Conservation (phyloP, 2,113 vertebrate genomes). For the Micromys minutus region DNA sequence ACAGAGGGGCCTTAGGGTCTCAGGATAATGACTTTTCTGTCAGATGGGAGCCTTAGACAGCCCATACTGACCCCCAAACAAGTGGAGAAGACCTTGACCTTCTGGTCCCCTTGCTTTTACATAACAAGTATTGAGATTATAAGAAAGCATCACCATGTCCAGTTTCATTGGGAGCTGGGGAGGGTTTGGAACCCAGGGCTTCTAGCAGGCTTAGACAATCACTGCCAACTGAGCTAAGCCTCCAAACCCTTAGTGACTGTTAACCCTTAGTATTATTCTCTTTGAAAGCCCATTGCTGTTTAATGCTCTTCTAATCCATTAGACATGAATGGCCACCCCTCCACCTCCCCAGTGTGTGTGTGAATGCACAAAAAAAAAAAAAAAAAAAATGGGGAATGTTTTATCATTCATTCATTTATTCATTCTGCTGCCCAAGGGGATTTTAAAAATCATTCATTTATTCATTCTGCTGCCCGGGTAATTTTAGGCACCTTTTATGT, state of each 20-base stretch:
- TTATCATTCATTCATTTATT: too few species aligned
- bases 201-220: neutral
- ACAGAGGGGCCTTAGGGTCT: neutral
- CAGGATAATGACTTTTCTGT: neutral
- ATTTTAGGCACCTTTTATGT: neutral
- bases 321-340: too few species aligned
- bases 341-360: too few species aligned
- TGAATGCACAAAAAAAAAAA: too few species aligned
- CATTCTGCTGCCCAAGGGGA: too few species aligned
- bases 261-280: neutral
- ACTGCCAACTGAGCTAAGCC: too few species aligned
- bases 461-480: conserved; percentile 6
- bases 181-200: neutral
- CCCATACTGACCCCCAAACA: neutral
- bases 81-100: neutral
- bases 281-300: neutral
- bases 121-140: neutral
- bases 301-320: neutral
- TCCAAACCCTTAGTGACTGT: neutral
- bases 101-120: neutral
- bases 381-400: too few species aligned
- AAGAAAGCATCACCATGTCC: neutral
- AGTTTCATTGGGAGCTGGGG: neutral
- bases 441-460: neutral
- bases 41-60: too few species aligned